Conservation (phyloP, 2,888 invertebrate genomes). For the Rapana venosa region DNA sequence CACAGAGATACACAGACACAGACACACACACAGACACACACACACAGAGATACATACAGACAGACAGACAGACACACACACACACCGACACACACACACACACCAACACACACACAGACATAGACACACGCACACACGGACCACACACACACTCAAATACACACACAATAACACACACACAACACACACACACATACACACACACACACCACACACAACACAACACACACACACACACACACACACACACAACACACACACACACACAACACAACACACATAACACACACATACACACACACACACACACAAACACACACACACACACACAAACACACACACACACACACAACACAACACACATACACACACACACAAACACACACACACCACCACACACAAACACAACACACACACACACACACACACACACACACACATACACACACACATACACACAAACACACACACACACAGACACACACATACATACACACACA, state of each 20-base stretch:
- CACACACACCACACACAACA: too few relatives aligned
- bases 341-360: neutral
- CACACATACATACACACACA: neutral
- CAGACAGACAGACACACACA: neutral
- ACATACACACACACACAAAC: neutral
- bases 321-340: neutral
- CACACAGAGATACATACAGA: neutral
- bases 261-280: too few relatives aligned
- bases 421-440: neutral
- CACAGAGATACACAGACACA: neutral
- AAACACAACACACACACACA: conserved; percentile 16
- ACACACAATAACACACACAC: too few relatives aligned
- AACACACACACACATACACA: too few relatives aligned
- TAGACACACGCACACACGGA: neutral
- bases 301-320: neutral
- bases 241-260: too few relatives aligned
- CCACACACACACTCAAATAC: neutral
- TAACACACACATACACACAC: too few relatives aligned
- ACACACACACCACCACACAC: neutral
- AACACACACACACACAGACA: neutral
- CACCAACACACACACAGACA: too few relatives aligned
- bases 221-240: too few relatives aligned
- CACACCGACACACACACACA: neutral
- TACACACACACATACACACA: neutral
- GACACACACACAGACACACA: neutral